These are phyloP conservation scores for Turritopsis rubra DNA, from an alignment of 30 jellyfish, hydroid and myxozoan species.

Conservation along the genomic window DNA sequence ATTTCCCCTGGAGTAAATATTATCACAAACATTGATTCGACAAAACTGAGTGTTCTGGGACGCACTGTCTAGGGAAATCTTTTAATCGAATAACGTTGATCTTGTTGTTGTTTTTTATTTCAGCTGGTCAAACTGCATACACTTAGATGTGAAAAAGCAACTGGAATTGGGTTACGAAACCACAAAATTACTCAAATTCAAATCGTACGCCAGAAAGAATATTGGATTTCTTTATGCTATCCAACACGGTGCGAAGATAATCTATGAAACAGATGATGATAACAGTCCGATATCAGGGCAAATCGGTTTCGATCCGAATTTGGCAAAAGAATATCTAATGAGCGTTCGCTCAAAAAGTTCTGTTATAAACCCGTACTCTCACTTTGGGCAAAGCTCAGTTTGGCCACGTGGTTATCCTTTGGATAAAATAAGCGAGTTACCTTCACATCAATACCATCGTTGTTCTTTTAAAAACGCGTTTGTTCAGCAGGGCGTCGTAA, in stretches of 20 bases:
- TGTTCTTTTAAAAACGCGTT: constrained; percentile 53
- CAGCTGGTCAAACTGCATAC: constrained; percentile 55
- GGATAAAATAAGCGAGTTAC: constrained; percentile 58
- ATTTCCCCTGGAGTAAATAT: no score
- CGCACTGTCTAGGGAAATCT: no score
- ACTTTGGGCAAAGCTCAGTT: constrained; percentile 79
- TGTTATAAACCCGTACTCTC: constrained; percentile 74
- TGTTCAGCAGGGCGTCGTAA: constrained; percentile 92
- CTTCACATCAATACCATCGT: constrained; percentile 41
- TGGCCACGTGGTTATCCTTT: constrained; percentile 96
- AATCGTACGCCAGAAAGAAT: constrained; percentile 59
- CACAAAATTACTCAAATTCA: constrained; percentile 32
- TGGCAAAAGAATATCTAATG: constrained; percentile 34
- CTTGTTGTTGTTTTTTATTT: constrained; percentile 16
- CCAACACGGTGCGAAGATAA: constrained; percentile 79
- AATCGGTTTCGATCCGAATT: constrained; percentile 59
- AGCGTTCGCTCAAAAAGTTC: constrained; percentile 31
- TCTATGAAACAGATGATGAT: constrained; percentile 88
- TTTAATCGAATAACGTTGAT: no score
- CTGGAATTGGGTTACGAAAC: constrained; percentile 47
- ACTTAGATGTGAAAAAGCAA: constrained; percentile 58
- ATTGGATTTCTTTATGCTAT: constrained; percentile 82
- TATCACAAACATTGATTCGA: no score
- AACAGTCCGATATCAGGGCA: constrained; percentile 82
- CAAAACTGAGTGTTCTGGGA: no score